Conservation (phyloP, 1,140 invertebrate genomes). For the Leptinotarsa texana region DNA sequence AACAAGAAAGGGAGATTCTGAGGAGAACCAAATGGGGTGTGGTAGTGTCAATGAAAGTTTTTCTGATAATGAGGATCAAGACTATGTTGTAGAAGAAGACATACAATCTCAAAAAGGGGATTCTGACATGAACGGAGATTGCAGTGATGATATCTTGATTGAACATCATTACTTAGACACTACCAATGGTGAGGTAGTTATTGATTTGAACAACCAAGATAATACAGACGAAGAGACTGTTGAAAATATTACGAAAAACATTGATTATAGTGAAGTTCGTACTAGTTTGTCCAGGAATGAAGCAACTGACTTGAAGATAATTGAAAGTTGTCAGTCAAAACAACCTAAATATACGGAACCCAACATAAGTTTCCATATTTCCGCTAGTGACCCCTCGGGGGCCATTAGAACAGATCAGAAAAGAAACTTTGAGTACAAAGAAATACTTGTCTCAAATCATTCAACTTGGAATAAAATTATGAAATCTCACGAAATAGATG, state of each 20-base stretch:
- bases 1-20: not conserved
- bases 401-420: not conserved
- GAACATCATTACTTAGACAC: not conserved
- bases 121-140: not conserved
- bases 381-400: not conserved
- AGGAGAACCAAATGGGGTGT: not conserved
- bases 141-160: not conserved
- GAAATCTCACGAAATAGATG: conserved; percentile 22
- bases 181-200: not conserved
- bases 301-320: not conserved
- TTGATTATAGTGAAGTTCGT: not conserved
- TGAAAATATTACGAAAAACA: too few relatives aligned
- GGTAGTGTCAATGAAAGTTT: not conserved
- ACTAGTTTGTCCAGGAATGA: not conserved
- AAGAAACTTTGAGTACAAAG: not conserved
- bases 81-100: not conserved
- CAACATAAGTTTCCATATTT: not conserved
- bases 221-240: not conserved
- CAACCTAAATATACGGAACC: not conserved
- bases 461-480: conserved; percentile 5
- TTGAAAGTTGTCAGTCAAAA: not conserved
- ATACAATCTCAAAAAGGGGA: not conserved
- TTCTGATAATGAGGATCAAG: not conserved
- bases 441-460: not conserved
- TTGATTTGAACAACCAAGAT: not conserved